Conservation (phyloP, 2,113 vertebrate genomes). For the Donacobius atricapilla region DNA sequence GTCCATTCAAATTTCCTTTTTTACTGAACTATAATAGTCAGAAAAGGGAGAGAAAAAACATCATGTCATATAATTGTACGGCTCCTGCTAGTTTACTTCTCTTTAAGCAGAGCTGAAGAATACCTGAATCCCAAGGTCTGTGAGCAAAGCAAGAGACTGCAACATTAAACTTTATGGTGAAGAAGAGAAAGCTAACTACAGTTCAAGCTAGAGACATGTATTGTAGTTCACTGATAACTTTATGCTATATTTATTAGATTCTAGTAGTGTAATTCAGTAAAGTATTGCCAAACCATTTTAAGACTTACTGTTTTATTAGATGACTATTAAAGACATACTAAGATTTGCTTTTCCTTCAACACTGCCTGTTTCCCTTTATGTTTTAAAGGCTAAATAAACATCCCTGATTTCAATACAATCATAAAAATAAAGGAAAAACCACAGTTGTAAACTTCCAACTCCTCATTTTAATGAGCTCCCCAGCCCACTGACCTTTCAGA, state of each 20-base stretch:
- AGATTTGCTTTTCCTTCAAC: background rate
- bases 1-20: background rate
- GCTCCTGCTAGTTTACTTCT: background rate
- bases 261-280: background rate
- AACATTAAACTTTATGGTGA: background rate
- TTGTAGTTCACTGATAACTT: background rate
- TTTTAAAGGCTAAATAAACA: background rate
- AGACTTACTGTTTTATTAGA: background rate
- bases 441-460: background rate
- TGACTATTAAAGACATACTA: background rate
- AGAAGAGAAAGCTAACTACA: background rate
- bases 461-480: background rate
- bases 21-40: background rate
- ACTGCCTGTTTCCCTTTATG: background rate
- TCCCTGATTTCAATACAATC: background rate
- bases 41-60: background rate
- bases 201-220: background rate
- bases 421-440: background rate
- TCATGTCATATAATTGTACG: accelerated
- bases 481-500: background rate
- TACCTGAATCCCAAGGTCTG: background rate
- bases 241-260: background rate
- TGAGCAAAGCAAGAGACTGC: background rate
- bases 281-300: background rate
- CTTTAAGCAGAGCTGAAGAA: background rate